Evolutionary conservation across 2,113 vertebrate genomes (phyloP), one percentile per base, ranked within the genome.

Genomic region (Cromileptes altivelis): DNA sequence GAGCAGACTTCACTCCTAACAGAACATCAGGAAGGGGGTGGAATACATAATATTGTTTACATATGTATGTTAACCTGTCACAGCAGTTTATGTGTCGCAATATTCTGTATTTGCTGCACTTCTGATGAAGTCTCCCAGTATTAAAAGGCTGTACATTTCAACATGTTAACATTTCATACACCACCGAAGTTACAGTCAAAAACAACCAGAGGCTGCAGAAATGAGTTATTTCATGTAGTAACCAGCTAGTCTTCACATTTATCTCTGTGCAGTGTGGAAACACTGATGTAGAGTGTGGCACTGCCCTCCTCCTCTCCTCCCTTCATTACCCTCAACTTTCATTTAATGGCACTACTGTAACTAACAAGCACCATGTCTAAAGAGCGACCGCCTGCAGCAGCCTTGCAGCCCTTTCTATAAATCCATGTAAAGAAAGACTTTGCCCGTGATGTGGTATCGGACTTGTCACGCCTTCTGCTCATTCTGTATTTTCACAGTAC

Each of bases 281-380:
- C 65, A 40, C 49, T 73, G 72, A 71, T 49, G 56, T n/a, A 57
- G 27, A 81, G 78, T 56, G 71, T 70, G 9, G 65, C 75, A 17
- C 69, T 64, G 62, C 76, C 67, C 25, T 30, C 70, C 11, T 12
- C 19, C 56, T 71, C 9, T 19, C 10, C 19, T 40, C 58, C 57
- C 69, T 40, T 63, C 45, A 68, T 55, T 75, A 84, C 56, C 65
- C 64, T 61, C 40, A 69, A 73, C 86, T 33, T 78, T 79, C 57
- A 81, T 85, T 81, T 78, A 86, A 85, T 53, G 52, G 88, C 91
- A 90, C 90, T 91, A 79, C 79, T 82, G 40, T 85, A 70, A 85
- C 78, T 71, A 84, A 82, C 86, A 81, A 89, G 86, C 91, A 84
- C 87, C 85, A 58, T 47, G 27, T 49, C 30, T 40, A 15, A 71